A percentile compares a stretch with the other conserved stretches of the same genome.
phyloP scores from a whole-genome alignment of 1,140 invertebrate species.

The Brachionus plicatilis region DNA sequence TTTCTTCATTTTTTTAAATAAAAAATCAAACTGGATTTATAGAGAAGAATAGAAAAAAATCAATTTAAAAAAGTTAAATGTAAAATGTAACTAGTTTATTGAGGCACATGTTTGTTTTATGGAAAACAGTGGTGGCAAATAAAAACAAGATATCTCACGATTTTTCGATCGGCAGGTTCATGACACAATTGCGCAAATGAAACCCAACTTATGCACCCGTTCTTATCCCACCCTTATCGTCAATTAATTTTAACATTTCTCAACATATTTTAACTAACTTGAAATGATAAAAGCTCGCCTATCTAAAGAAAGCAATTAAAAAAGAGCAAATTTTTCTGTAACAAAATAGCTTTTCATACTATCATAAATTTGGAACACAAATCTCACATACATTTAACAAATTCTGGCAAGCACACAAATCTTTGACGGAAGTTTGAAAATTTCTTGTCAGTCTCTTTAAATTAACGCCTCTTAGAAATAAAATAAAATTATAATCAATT shows the following conservation, averaged over 20 bases:
- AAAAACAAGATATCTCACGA: not conserved
- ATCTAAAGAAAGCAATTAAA: conserved; percentile 1
- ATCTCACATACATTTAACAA: not conserved
- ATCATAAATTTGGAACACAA: not conserved
- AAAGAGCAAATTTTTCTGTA: not conserved
- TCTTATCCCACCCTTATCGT: not conserved
- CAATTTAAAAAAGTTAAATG: not conserved
- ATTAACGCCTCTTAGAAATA: not conserved
- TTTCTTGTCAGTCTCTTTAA: not conserved
- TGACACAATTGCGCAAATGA: not conserved
- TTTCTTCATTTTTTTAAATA: not conserved
- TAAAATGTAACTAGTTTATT: not conserved
- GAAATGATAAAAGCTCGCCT: conserved; percentile 5
- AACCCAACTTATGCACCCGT: not conserved
- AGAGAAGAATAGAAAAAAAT: not conserved
- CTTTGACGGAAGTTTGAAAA: not conserved
- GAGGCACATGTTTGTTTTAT: not conserved
- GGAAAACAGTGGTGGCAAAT: not conserved
- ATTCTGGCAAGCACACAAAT: not conserved
- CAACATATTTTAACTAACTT: not conserved
- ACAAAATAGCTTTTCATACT: not conserved
- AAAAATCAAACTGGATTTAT: not conserved
- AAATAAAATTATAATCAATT: not conserved
- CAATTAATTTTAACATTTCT: not conserved
- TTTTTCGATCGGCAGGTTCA: not conserved